phyloP scores from a whole-genome alignment of 1,140 invertebrate genomes.

The Alviniconcha marisindica region DNA sequence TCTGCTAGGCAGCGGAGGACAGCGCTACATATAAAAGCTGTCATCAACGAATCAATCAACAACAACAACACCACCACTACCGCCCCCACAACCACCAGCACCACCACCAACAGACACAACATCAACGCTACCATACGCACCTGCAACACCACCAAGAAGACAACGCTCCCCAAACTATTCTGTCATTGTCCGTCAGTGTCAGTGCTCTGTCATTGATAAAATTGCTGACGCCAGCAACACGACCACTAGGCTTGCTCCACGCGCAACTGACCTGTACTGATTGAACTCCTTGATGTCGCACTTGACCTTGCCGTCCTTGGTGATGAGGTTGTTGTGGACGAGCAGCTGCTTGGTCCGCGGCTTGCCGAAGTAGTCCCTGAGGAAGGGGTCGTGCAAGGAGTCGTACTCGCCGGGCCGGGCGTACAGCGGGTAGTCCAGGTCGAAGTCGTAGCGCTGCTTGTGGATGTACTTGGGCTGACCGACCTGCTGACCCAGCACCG shows the following conservation, averaged over 20 bases:
- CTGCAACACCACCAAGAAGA: no score
- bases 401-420: constrained; percentile 56
- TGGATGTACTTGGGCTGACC: constrained; percentile 45
- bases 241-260: background rate
- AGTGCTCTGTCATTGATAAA: background rate
- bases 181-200: background rate
- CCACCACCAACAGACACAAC: no score
- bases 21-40: no score
- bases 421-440: constrained; percentile 56
- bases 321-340: constrained; percentile 55
- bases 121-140: no score
- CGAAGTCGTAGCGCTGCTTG: constrained; percentile 50
- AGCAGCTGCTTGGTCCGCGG: constrained; percentile 50
- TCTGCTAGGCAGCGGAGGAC: no score
- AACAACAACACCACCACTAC: no score
- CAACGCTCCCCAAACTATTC: no score
- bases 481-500: no score
- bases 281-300: constrained; percentile 65
- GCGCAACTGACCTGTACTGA: constrained; percentile 51
- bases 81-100: no score
- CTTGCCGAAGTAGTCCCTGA: constrained; percentile 52
- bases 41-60: no score
- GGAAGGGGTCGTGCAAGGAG: constrained; percentile 60
- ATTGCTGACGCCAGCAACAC: background rate
- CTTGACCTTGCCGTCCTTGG: constrained; percentile 51